A percentile compares a stretch with the other conserved stretches of the same genome.
These are phyloP conservation scores for Dipodomys spectabilis DNA, from an alignment of 2,113 vertebrate species.

Conservation along the genomic window DNA sequence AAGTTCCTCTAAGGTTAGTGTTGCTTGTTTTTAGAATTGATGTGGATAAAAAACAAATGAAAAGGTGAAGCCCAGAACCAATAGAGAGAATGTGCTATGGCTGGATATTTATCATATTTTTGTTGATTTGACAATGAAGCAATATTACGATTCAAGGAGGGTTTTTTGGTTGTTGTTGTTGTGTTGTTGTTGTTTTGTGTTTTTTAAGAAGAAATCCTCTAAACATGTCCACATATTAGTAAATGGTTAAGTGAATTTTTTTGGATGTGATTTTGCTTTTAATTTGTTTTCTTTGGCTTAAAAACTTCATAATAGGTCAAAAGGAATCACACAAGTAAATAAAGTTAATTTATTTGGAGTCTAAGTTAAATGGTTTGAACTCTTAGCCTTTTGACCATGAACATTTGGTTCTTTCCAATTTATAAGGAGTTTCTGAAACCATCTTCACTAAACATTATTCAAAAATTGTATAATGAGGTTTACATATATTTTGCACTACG, in stretches of 20 bases:
- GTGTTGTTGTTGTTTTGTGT: too few species aligned
- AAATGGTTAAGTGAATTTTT: neutral
- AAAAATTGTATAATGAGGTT: conserved; percentile 31
- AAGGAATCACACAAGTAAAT: neutral
- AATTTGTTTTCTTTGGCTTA: conserved; percentile 5
- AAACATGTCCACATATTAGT: neutral
- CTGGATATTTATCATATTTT: neutral
- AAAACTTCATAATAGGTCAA: neutral
- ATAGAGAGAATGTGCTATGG: neutral
- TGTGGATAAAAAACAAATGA: conserved; percentile 77
- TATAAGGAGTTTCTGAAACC: conserved; percentile 43
- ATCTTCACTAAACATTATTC: neutral
- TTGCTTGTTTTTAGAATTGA: conserved; percentile 76
- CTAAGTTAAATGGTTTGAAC: neutral
- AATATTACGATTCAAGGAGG: neutral
- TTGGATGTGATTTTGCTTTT: neutral
- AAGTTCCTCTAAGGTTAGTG: conserved; percentile 73
- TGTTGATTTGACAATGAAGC: conserved; percentile 1
- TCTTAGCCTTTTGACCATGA: neutral
- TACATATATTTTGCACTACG: neutral
- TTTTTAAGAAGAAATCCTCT: neutral
- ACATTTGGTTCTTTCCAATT: neutral
- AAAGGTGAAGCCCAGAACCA: conserved; percentile 66
- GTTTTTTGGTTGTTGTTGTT: neutral
- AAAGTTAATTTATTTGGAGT: conserved; percentile 15